Base-by-base conservation (phyloP, 2,888 invertebrate species). In the Eurytoma californica region DNA sequence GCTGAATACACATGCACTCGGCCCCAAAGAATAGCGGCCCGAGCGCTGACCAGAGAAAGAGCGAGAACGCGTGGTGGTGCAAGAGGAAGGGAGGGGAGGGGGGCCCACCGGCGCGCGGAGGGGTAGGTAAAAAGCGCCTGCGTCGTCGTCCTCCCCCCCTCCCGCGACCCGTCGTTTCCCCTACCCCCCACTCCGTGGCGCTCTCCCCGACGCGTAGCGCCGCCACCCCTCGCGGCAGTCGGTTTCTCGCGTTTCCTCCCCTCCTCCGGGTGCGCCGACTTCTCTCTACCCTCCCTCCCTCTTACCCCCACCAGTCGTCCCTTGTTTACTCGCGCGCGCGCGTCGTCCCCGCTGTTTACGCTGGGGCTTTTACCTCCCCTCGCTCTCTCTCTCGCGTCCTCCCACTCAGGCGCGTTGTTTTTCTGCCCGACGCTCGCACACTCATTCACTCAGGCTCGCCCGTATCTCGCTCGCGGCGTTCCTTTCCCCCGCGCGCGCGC, bases 1-100 rank as follows among this genome's bases (percentile, higher is more conserved):
- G 76, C 69, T 57, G 76, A 61, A 68, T 57, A 57, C 53, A 69
- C 55, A 63, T 47, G n/a, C 69, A 53, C 39, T 9, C 28, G 18
- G 14, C 28, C 13, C 14, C 18, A 63, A 63, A 72, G 53, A 63
- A 72, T 30, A 53, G 51, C 53, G 9, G 53, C 53, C 4, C 53
- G 16, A 53, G 53, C n/a, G 39, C 39, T 63, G 63, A 63, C 63
- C 63, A 39, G 16, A 63, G 30, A 16, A 7, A 5, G n/a, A 2
- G 16, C 30, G 61, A 12, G 28, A 14, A n/a, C 61, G 72, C 51
- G 13, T 51, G 13, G 24, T 16, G 24, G 72, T 3, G 13, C 4
- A 16, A n/a, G 51, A 49, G 20, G 14, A 30, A n/a, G n/a, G 5
- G 39, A 5, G 30, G 16, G 57, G 18, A 12, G 7, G 58, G 61